These are phyloP conservation scores for Neotoma lepida DNA, from an alignment of 2,113 vertebrate genomes.

Conservation along the genomic window DNA sequence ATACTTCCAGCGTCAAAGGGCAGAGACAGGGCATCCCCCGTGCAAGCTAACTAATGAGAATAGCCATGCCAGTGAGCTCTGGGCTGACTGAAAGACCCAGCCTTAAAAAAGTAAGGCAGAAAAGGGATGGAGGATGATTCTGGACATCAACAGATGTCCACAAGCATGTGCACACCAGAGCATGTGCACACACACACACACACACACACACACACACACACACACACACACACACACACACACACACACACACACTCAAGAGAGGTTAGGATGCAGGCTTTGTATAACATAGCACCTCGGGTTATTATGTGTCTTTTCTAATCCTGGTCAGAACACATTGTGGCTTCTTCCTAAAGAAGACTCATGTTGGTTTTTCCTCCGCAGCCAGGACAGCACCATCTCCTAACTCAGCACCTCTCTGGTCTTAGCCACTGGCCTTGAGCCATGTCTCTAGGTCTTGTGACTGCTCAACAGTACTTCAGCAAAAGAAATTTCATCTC, in stretches of 20 bases:
- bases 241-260: no score
- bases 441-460: not conserved
- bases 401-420: not conserved
- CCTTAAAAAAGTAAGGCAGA: not conserved
- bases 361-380: not conserved
- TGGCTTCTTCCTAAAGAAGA: not conserved
- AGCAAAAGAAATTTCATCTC: not conserved
- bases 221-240: no score
- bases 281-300: rapidly evolving
- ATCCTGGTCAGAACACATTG: not conserved
- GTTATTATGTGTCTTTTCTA: not conserved
- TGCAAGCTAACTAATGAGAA: not conserved
- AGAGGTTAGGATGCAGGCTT: not conserved
- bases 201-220: rapidly evolving
- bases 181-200: no score
- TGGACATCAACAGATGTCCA: not conserved
- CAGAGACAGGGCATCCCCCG: not conserved
- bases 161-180: not conserved
- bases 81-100: not conserved
- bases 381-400: no score
- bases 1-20: not conserved
- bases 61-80: not conserved
- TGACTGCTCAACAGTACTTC: not conserved
- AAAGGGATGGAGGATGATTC: not conserved
- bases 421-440: not conserved